Evolutionary conservation across 2,888 invertebrate species (phyloP), one percentile per base, ranked within the genome.

Genomic region (Tinea pellionella): DNA sequence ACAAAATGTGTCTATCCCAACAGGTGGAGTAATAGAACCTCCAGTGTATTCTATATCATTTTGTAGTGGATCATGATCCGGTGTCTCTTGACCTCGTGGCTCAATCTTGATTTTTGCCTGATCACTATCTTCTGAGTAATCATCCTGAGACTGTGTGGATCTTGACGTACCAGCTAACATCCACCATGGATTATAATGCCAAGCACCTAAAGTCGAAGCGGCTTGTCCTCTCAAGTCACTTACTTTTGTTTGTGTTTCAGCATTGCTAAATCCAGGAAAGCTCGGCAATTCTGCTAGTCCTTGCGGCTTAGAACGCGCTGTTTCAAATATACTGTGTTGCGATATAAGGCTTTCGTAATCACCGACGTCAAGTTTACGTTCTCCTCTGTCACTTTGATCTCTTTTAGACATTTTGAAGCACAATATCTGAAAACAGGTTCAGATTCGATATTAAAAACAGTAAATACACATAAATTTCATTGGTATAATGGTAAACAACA

Each of bases 161-260:
- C 87, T 74, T 8, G 88, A 88, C 1, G 88, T 88, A 63, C 88
- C 78, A 16, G 88, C 88, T 30, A 88, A 73, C 88, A 88, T 88
- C 88, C 88, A 88, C 88, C 88, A 88, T 24, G 88, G 88, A 62
- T 88, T 88, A 65, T 88, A 88, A 64, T 87, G 88, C 88, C 88
- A 88, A 61, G 88, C 72, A 37, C 86, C 84, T 58, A 88, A 66
- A 37, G 80, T 77, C 29, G 84, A 68, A 19, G 76, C 76, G 16
- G 77, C 63, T 65, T 83, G 85, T 61, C 75, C 76, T 67, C 85
- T 83, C 60, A 87, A 68, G 65, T 88, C 88, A 69, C 79, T 81
- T 61, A 78, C 71, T 70, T 88, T 88, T 55, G 88, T 88, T 73
- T 88, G 88, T 47, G 88, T 88, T 74, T 88, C 88, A 18, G 88